Conservation (phyloP, 2,888 invertebrate genomes). For the Agapostemon virescens region DNA sequence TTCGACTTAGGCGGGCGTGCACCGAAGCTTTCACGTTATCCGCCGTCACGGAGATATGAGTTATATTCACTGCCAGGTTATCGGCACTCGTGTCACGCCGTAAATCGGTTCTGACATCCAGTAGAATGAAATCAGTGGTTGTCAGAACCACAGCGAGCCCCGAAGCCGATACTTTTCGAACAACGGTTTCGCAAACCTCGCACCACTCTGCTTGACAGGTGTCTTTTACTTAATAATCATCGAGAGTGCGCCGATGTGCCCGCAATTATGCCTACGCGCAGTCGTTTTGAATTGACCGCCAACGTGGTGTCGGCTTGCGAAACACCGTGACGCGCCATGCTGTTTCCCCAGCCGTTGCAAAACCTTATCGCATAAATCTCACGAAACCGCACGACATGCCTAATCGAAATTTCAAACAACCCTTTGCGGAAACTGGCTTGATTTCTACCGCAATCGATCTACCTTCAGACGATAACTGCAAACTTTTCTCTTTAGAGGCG, state of each 20-base stretch:
- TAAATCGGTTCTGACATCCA: slow-evolving; percentile 73
- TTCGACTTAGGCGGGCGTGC: slow-evolving; percentile 24
- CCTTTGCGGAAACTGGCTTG: not conserved
- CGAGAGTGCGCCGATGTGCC: slow-evolving; percentile 22
- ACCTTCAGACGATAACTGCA: not conserved
- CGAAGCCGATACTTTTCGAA: slow-evolving; percentile 42
- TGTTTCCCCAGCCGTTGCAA: not conserved
- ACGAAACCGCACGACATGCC: not conserved
- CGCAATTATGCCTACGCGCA: slow-evolving; percentile 48
- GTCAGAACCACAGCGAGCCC: slow-evolving; percentile 55
- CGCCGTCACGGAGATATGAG: slow-evolving; percentile 63
- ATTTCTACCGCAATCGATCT: not conserved
- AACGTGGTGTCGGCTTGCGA: slow-evolving; percentile 32
- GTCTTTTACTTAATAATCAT: slow-evolving; percentile 60
- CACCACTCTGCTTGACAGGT: slow-evolving; percentile 48
- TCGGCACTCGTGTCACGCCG: slow-evolving; percentile 73
- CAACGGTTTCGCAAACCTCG: slow-evolving; percentile 54
- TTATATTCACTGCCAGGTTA: slow-evolving; percentile 68
- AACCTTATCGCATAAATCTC: slow-evolving; percentile 23
- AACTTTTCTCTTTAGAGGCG: too few relatives aligned
- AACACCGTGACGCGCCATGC: not conserved
- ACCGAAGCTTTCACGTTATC: slow-evolving; percentile 28
- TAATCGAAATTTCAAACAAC: not conserved
- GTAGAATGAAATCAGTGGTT: slow-evolving; percentile 75
- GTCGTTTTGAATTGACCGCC: slow-evolving; percentile 44